Percentiles rank a stretch among this genome's conserved stretches.
Conservation (phyloP, 2,797 vertebrate genomes). For the Zonotrichia albicollis region DNA sequence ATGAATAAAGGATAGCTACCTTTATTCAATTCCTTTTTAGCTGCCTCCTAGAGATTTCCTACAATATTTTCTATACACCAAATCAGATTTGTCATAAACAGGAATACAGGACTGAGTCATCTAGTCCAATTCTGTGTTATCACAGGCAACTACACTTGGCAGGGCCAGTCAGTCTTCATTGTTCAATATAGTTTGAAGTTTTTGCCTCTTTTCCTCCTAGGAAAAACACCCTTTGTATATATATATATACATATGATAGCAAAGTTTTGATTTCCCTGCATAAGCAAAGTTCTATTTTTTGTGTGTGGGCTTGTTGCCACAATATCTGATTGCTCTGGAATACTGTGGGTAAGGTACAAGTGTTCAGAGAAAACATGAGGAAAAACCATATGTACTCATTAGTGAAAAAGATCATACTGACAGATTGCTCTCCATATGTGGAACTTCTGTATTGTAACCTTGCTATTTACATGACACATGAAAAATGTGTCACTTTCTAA, state of each 20-base stretch:
- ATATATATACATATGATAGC: not conserved
- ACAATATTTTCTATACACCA: not conserved
- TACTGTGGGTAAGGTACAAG: slow-evolving; percentile 43
- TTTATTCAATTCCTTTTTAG: not conserved
- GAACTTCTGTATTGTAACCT: not conserved
- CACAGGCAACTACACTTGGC: not conserved
- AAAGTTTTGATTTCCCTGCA: not conserved
- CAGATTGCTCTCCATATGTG: slow-evolving; percentile 56
- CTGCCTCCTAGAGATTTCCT: not conserved
- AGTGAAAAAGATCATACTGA: slow-evolving; percentile 55
- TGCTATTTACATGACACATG: slow-evolving; percentile 20
- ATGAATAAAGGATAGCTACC: not conserved
- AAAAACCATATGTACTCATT: slow-evolving; percentile 54
- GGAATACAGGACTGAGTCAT: not conserved
- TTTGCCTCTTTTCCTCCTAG: not conserved
- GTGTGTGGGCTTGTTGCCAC: not conserved
- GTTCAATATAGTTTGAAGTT: not conserved
- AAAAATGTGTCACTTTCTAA: slow-evolving; percentile 40
- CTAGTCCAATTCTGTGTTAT: not conserved
- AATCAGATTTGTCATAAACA: not conserved
- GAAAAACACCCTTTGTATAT: not conserved
- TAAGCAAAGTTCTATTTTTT: slow-evolving; percentile 1
- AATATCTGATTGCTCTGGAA: slow-evolving; percentile 43
- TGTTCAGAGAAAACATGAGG: slow-evolving; percentile 37
- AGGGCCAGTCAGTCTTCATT: not conserved